Conservation (phyloP, 2,113 vertebrate species). For the Noturus placidus region DNA sequence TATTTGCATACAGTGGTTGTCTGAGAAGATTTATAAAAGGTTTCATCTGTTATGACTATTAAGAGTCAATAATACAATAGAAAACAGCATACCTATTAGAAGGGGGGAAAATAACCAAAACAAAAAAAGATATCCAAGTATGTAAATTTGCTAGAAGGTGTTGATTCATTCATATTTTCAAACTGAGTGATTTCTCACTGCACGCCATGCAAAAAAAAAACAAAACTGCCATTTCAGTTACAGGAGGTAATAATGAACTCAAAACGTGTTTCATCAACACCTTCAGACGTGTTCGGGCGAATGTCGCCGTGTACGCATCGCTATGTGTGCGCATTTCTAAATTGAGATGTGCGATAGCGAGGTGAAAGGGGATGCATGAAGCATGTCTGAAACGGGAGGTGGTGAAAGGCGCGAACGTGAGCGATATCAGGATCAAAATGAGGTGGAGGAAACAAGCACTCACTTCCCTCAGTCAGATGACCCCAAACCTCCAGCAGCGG, state of each 20-base stretch:
- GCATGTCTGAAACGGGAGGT: slow-evolving; percentile 32
- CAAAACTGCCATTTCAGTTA: slow-evolving; percentile 41
- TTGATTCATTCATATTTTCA: slow-evolving; percentile 19
- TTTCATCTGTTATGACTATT: background rate
- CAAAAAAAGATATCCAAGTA: background rate
- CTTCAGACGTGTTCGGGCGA: slow-evolving; percentile 44
- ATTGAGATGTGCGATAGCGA: slow-evolving; percentile 45
- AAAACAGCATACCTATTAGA: background rate
- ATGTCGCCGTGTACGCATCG: background rate
- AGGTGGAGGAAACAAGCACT: slow-evolving; percentile 26
- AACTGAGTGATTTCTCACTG: background rate
- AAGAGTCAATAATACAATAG: background rate
- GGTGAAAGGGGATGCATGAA: slow-evolving; percentile 21
- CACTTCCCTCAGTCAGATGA: background rate
- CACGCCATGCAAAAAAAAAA: slow-evolving; percentile 25
- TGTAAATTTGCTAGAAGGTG: slow-evolving; percentile 1
- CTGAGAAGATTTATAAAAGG: background rate
- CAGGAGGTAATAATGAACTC: slow-evolving; percentile 33
- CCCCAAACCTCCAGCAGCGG: background rate
- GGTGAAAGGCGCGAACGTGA: slow-evolving; percentile 33
- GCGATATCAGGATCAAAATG: slow-evolving; percentile 49
- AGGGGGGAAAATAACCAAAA: background rate
- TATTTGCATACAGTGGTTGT: background rate
- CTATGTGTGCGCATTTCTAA: slow-evolving; percentile 25
- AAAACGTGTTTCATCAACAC: slow-evolving; percentile 64